Conservation (phyloP, 2,113 vertebrate genomes). For the Morone saxatilis region DNA sequence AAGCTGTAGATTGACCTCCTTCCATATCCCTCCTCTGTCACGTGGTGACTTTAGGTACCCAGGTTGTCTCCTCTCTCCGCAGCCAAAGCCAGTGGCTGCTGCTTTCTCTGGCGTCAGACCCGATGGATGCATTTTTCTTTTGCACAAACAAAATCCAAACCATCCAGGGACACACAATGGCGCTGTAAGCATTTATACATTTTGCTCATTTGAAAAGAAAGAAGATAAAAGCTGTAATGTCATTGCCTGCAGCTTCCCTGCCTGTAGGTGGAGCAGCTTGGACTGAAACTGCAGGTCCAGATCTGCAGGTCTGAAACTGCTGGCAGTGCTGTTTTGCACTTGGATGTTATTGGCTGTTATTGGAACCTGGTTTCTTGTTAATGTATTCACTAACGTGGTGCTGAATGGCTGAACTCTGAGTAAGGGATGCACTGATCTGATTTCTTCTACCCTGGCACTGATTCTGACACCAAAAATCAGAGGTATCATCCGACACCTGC, state of each 20-base stretch:
- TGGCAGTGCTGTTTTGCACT: neutral
- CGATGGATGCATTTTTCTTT: neutral
- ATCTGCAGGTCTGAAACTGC: neutral
- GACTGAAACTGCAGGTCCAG: neutral
- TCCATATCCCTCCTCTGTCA: neutral
- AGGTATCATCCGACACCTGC: too few relatives aligned
- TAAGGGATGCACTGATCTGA: neutral
- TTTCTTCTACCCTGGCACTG: neutral
- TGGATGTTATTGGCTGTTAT: neutral
- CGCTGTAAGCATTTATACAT: neutral
- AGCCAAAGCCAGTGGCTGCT: constrained; percentile 10
- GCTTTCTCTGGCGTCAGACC: constrained; percentile 3
- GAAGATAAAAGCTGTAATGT: neutral
- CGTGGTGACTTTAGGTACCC: neutral
- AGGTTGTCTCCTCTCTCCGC: constrained; percentile 14
- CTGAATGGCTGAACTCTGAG: neutral
- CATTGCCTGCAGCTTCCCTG: neutral
- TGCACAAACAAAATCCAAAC: constrained; percentile 1
- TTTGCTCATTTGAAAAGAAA: neutral
- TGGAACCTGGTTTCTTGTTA: neutral
- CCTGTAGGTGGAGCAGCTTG: neutral
- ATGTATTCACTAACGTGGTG: neutral
- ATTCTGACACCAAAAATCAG: too few relatives aligned
- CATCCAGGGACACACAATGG: neutral
- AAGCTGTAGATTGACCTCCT: neutral